Evolutionary conservation across 2,797 vertebrate genomes (phyloP).

Genomic region (Pteronotus mesoamericanus): DNA sequence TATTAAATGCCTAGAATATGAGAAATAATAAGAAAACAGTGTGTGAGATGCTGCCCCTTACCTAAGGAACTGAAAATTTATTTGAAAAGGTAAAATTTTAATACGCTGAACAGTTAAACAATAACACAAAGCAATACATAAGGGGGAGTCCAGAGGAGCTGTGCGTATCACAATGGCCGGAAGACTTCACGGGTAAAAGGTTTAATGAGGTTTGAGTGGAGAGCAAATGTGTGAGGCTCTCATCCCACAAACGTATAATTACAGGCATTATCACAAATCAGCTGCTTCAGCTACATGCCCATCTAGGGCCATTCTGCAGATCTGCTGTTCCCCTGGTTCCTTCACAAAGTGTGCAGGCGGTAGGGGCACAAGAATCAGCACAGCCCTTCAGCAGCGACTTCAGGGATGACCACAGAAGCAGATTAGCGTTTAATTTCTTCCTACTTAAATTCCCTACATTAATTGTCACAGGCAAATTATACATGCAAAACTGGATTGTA

Average conservation of each 20-base stretch:
- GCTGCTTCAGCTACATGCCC: background rate
- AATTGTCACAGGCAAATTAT: background rate
- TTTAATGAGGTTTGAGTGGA: background rate
- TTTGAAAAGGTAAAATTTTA: constrained; percentile 1
- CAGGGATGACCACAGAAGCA: background rate
- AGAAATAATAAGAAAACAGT: background rate
- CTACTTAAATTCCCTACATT: background rate
- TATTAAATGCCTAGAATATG: background rate
- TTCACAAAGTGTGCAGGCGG: background rate
- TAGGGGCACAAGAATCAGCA: background rate
- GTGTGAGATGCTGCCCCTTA: background rate
- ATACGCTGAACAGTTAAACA: background rate
- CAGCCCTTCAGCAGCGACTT: background rate
- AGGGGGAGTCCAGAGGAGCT: background rate
- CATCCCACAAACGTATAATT: background rate
- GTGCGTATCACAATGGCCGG: too few relatives aligned
- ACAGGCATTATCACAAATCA: background rate
- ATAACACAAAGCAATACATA: background rate
- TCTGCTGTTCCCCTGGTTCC: background rate
- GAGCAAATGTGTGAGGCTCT: background rate
- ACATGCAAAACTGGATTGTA: background rate
- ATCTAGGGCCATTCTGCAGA: background rate
- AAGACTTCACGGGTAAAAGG: background rate
- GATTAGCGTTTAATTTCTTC: background rate
- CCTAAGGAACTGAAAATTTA: background rate